phyloP scores from a whole-genome alignment of 2,797 vertebrate genomes.

The Mus spretus region DNA sequence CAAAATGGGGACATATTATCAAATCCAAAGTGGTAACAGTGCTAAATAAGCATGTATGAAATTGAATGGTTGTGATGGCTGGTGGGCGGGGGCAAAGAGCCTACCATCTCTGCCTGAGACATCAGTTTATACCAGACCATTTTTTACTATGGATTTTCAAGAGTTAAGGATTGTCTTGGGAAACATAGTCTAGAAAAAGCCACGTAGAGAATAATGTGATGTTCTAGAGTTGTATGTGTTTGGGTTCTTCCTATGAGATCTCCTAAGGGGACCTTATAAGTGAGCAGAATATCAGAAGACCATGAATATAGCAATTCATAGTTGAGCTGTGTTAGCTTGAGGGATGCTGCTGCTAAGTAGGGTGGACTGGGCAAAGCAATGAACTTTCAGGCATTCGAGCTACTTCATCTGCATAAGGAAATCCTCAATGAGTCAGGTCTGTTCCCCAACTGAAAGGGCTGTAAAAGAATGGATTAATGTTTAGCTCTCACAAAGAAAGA shows the following conservation, averaged over 20 bases:
- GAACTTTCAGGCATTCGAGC: slow-evolving; percentile 2
- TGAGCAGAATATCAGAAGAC: neutral
- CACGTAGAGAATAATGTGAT: neutral
- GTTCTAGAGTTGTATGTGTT: neutral
- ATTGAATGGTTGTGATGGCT: neutral
- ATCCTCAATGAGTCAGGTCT: neutral
- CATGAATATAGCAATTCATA: neutral
- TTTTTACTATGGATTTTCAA: neutral
- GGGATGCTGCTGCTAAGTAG: neutral
- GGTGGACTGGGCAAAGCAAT: neutral
- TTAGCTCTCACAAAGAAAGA: slow-evolving; percentile 36
- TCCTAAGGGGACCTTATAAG: neutral
- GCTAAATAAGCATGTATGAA: neutral
- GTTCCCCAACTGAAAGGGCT: neutral
- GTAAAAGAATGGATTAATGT: slow-evolving; percentile 22
- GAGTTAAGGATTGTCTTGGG: neutral
- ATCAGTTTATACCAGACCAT: neutral
- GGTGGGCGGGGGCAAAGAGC: neutral
- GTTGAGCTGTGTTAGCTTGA: neutral
- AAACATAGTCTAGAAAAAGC: slow-evolving; percentile 11
- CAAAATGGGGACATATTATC: neutral
- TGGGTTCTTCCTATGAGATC: neutral
- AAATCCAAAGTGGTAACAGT: neutral
- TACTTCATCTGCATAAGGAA: slow-evolving; percentile 44
- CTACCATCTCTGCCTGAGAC: neutral